Percentiles rank a stretch among this genome's conserved stretches.
phyloP scores from a whole-genome alignment of 1,140 invertebrate genomes.

The Whitmania pigra region DNA sequence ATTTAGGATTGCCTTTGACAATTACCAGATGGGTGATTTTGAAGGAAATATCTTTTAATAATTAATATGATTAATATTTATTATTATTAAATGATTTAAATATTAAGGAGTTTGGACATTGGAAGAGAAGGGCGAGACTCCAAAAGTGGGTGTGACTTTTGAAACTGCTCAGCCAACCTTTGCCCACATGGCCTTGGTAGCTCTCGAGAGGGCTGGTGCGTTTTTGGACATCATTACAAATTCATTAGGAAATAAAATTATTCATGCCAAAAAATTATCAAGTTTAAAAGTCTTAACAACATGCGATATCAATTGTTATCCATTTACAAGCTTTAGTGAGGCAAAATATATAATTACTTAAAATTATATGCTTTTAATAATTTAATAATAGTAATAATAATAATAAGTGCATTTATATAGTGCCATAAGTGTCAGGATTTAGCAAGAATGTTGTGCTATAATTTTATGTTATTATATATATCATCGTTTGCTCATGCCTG shows the following conservation, averaged over 20 bases:
- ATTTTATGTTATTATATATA: too few relatives aligned
- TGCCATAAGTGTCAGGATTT: too few relatives aligned
- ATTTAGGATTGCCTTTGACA: neutral
- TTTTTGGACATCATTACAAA: neutral
- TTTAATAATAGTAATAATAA: too few relatives aligned
- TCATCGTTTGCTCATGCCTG: too few relatives aligned
- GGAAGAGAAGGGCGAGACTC: slow-evolving; percentile 78
- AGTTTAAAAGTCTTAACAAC: neutral
- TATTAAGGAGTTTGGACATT: slow-evolving; percentile 89
- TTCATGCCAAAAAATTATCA: neutral
- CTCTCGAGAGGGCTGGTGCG: slow-evolving; percentile 54
- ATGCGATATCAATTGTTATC: neutral
- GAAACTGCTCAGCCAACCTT: slow-evolving; percentile 77
- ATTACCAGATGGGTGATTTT: neutral
- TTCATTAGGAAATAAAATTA: neutral
- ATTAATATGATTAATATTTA: too few relatives aligned
- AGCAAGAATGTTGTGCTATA: too few relatives aligned
- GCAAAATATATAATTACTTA: too few relatives aligned
- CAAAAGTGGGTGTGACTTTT: slow-evolving; percentile 69
- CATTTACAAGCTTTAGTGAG: neutral
- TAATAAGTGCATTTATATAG: too few relatives aligned
- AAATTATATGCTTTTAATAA: too few relatives aligned
- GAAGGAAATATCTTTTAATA: too few relatives aligned
- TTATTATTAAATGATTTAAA: too few relatives aligned
- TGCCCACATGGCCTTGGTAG: slow-evolving; percentile 82